Base-by-base conservation (phyloP, 2,888 invertebrate species). In the Drosophila phalerata region DNA sequence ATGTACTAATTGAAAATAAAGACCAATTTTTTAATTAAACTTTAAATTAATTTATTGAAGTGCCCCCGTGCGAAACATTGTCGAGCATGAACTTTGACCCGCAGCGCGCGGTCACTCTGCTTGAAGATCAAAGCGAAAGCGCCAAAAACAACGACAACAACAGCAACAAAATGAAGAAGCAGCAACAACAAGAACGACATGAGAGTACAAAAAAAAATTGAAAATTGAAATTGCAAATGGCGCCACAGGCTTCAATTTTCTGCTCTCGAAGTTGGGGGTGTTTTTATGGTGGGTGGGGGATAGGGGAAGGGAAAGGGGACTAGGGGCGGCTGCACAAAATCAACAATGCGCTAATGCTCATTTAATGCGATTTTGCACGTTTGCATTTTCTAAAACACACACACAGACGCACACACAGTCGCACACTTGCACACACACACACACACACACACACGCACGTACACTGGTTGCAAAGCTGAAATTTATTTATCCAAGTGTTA, bases 321-420 rank as follows among this genome's bases (percentile, higher is more conserved):
- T 5, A n/a, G 25, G 49, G 55, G 53, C 34, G 34, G 32, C 22
- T 53, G 67, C 68, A 64, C 70, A 68, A 71, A 86, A 78, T 79
- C 79, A 84, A 88, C 87, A 84, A 73, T 73, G 74, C 81, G 73
- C 84, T 88, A 90, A 90, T 90, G 86, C 75, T 81, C 81, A 90
- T 85, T 90, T 90, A 90, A 90, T 90, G 88, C 79, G 79, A 85
- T 83, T 90, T 79, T 71, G 79, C 85, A 89, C 83, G 83, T 87
- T 79, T 86, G 58, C 66, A 49, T 89, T 82, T 81, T 67, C 55
- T 17, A 52, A 68, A 34, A 58, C 67, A 49, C 38, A 60, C 56
- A 42, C 63, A 61, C 58, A 62, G 56, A 28, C 43, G 25, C 6
- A 34, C 9, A 37, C 15, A 52, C 61, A 65, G 43, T 2, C 8